Percentiles rank a stretch among this genome's conserved stretches.
Conservation (phyloP, 2,113 vertebrate genomes). For the Mustelus asterias region DNA sequence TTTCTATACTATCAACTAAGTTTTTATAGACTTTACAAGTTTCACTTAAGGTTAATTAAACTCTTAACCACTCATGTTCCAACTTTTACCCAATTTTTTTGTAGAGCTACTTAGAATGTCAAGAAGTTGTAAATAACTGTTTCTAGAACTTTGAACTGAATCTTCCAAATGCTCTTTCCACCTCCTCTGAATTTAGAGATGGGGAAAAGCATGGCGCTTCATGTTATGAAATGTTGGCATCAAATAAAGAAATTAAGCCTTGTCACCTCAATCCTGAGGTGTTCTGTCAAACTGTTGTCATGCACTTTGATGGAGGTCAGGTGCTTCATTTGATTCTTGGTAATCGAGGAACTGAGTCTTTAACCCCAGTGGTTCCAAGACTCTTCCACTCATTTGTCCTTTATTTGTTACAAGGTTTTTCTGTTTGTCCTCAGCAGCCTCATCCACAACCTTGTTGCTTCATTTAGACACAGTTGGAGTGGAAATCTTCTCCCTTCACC, state of each 20-base stretch:
- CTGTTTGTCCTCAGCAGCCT: not conserved
- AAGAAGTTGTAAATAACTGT: not conserved
- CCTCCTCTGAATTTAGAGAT: not conserved
- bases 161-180: not conserved
- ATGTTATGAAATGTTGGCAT: not conserved
- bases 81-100: not conserved
- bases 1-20: not conserved
- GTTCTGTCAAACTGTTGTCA: not conserved
- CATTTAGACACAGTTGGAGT: not conserved
- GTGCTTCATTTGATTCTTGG: not conserved
- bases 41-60: not conserved
- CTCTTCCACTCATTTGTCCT: not conserved
- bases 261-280: not conserved
- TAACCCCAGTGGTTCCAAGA: not conserved
- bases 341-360: not conserved
- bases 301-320: not conserved
- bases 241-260: not conserved
- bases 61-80: not conserved
- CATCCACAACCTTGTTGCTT: not conserved
- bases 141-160: not conserved
- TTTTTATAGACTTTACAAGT: not conserved
- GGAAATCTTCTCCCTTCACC: not conserved
- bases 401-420: not conserved
- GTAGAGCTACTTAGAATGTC: not conserved
- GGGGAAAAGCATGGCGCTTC: not conserved